Conservation (phyloP, 37 sponge, comb jelly and placozoan species). For the Eunapius fragilis region DNA sequence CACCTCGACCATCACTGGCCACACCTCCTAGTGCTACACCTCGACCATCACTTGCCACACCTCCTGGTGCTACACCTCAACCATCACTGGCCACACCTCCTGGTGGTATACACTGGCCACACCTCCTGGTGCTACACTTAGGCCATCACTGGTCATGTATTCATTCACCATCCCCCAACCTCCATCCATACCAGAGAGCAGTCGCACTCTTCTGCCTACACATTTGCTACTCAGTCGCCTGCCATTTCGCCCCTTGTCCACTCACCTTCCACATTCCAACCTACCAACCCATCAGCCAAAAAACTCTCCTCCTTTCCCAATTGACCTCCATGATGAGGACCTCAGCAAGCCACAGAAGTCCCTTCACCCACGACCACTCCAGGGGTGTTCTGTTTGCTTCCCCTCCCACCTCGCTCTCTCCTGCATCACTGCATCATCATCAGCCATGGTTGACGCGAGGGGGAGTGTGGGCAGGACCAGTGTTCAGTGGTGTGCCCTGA, state of each 20-base stretch:
- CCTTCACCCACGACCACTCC: background rate
- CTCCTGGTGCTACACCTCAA: no score
- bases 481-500: conserved; percentile 8
- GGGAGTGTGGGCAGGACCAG: background rate
- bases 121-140: background rate
- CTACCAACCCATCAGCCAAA: background rate
- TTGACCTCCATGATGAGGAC: background rate
- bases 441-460: background rate
- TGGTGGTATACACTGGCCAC: background rate
- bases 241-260: no score
- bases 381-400: background rate
- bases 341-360: background rate
- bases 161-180: background rate
- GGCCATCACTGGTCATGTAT: background rate
- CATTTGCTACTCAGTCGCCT: background rate
- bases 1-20: no score
- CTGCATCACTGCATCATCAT: conserved; percentile 1
- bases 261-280: background rate
- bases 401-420: conserved; percentile 4
- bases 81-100: no score
- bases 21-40: no score
- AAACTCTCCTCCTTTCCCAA: background rate
- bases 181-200: background rate
- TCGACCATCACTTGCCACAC: no score
- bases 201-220: background rate